Evolutionary conservation across 1,140 invertebrate genomes (phyloP), one percentile per base, ranked within the genome.

Genomic region (Fopius arisanus): DNA sequence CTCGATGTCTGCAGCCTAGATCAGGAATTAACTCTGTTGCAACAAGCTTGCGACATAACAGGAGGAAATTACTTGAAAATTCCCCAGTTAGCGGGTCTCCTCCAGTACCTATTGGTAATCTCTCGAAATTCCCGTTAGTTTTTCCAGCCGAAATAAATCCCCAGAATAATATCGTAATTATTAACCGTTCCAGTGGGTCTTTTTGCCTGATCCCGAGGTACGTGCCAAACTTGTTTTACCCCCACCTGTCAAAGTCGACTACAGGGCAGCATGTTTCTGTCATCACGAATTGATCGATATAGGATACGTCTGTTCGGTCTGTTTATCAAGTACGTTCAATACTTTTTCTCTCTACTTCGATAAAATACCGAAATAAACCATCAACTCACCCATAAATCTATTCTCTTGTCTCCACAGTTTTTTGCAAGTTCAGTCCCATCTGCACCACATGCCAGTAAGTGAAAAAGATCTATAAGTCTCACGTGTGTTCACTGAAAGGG

Each of bases 291-390:
- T 99, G 31, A 94, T 99, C 62, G 97, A 98, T 81, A 95, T 98
- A 80, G 98, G 97, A 68, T 98, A 96, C 87, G 97, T 99, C 14
- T 99, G 97, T 87, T 99, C 98, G 3, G 95, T 99, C 72, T 99
- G 98, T 88, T 89, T 99, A 26, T 98, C 97, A 81, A 96, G 95
- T 97, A 89, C 91, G 92, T 67, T 70, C 29, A 54, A 74, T 77
- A 77, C 72, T 62, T 77, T 78, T 82, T 83, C 80, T 77, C 78
- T 63, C 75, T 72, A 74, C 43, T 74, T 77, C 82, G 87, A 6
- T 23, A 33, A 16, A 33, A 26, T 48, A 43, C 67, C 12, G 31
- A 72, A 19, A 37, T 43, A 54, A 12, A 72, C 14, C 12, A 40
- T 48, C 43, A 19, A 48, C 43, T 48, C n/a, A 48, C 12, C 7